These are phyloP conservation scores for Lasioglossum albipes DNA, from an alignment of 1,140 invertebrate species.

Conservation along the genomic window DNA sequence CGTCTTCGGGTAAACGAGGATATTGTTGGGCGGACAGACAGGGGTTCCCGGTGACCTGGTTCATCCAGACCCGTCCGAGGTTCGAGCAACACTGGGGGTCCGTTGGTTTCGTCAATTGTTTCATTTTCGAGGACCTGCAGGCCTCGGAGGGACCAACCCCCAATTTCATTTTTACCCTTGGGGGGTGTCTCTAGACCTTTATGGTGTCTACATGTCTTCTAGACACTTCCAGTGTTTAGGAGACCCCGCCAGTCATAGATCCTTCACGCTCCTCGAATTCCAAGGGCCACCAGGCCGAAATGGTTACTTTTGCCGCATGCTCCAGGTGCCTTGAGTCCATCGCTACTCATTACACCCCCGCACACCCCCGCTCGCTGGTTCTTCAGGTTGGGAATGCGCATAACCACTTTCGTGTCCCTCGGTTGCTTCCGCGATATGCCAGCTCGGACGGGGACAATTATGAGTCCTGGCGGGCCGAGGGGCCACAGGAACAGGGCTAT, in stretches of 20 bases:
- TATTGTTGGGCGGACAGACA: too few species aligned
- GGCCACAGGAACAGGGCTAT: constrained; percentile 26
- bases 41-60: too few species aligned
- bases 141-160: too few species aligned
- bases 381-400: constrained; percentile 48
- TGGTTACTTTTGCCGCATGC: too few species aligned
- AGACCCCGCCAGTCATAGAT: background rate
- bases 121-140: too few species aligned
- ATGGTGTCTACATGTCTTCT: too few species aligned
- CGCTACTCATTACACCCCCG: constrained; percentile 9
- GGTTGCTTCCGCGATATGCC: constrained; percentile 59
- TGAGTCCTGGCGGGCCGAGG: constrained; percentile 59
- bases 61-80: too few species aligned
- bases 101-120: too few species aligned
- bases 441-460: constrained; percentile 69
- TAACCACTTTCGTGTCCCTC: constrained; percentile 59
- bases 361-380: background rate
- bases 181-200: too few species aligned
- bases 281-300: background rate
- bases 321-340: background rate
- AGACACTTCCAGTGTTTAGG: background rate
- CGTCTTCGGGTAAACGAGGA: too few species aligned
- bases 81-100: too few species aligned
- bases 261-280: background rate
- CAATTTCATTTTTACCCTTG: too few species aligned